Evolutionary conservation across 2,888 invertebrate genomes (phyloP), one percentile per base, ranked within the genome.

Genomic region (Chaetogeoica ovagalla): DNA sequence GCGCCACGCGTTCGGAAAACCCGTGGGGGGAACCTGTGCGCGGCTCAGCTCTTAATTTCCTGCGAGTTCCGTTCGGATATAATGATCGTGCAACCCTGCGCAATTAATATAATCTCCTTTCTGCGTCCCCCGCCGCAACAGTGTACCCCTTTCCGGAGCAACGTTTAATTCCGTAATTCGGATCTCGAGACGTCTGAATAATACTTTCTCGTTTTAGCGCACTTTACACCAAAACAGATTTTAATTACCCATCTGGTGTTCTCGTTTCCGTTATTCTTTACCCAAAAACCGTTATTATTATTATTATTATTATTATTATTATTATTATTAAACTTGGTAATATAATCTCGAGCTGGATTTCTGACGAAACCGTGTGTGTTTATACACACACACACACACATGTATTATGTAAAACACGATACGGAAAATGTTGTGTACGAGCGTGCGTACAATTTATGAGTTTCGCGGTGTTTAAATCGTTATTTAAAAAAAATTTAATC

Each of bases 51-150:
- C 76, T 76, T 76, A 76, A 76, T 76, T 76, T 59, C 68, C 76
- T 30, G 30, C 30, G n/a, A 68, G 68, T 76, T 76, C 59, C 76
- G 76, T 76, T 76, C 68, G 55, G 66, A 66, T 75, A 75, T 75
- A 75, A 75, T 66, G 75, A 75, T 75, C 75, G 43, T 43, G 76
- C 76, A 59, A 76, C 59, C n/a, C n/a, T n/a, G 39, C n/a, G 76
- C 60, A 68, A 76, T 76, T 76, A 68, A 68, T 76, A 60, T 48
- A 48, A 59, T 76, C 59, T 75, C 75, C 52, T 21, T 37, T 55
- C 57, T 57, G 39, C 39, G 19, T 59, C 72, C 48, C 2, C n/a
- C n/a, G n/a, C n/a, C n/a, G n/a, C n/a, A n/a, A n/a, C n/a, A n/a
- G 1, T 11, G 9, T 7, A 43, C 11, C 17, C 60, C 19, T 1